Base-by-base conservation (phyloP, 2,797 vertebrate genomes). In the Onychomys torridus region DNA sequence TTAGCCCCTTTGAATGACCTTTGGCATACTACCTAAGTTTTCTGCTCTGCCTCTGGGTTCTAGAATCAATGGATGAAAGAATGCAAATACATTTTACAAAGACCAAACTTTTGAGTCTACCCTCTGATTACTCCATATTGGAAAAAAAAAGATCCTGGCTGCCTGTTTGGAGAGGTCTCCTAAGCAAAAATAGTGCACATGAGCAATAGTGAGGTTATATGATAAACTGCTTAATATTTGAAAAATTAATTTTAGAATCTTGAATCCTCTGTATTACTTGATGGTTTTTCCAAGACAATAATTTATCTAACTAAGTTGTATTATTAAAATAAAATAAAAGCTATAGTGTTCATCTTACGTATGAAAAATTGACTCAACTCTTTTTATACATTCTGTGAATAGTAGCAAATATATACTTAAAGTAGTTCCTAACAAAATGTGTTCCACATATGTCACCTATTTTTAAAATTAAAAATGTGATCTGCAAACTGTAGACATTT, bases 401-500 rank as follows among this genome's bases (percentile, higher is more conserved):
- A 96, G 32, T 16, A 96, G 52, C 90, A 96, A 79, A 57, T 96
- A 37, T 73, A 37, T 57, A 76, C 96, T 90, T 69, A 94, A 96
- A 89, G 12, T 61, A 96, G 46, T 96, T 59, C 43, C 90, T 91
- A 88, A 95, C 87, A 84, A 97, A 55, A 94, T 84, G 59, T 97
- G 94, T 88, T 94, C 71, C 63, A 11, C 76, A 52, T 67, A 91
- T 96, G 59, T 95, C 96, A 85, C 23, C 59, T 95, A 76, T 71
- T 96, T 90, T 90, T 43, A 23, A 86, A 97, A 97, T 71, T 95
- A 84, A 95, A 96, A 93, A 94, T 91, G 43, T 91, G 25, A 90
- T 97, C 94, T 93, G 55, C 96, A 49, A 14, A 95, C 90, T 95
- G 97, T 96, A 97, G 40, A 46, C 37, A 94, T 40, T 96, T 97